These are phyloP conservation scores for Neopelma chrysocephalum DNA, from an alignment of 2,797 vertebrate species.

Conservation along the genomic window DNA sequence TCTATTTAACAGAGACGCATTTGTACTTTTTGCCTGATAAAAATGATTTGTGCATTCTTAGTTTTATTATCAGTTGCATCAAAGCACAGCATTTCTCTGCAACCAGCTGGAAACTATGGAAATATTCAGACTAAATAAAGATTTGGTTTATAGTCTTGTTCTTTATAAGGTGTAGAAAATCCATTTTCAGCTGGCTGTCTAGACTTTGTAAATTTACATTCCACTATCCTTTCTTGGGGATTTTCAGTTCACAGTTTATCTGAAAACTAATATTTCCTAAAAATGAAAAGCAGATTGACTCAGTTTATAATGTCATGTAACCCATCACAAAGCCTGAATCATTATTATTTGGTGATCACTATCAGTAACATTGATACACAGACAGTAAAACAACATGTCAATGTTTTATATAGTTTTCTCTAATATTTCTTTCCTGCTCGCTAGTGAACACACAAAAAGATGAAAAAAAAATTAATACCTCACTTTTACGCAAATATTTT, in stretches of 20 bases:
- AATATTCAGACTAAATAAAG: slow-evolving; percentile 42
- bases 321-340: neutral
- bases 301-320: slow-evolving; percentile 40
- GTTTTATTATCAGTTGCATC: slow-evolving; percentile 29
- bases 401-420: neutral
- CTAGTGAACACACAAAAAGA: neutral
- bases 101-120: slow-evolving; percentile 30
- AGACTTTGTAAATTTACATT: slow-evolving; percentile 43
- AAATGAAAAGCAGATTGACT: slow-evolving; percentile 63
- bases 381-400: slow-evolving; percentile 27
- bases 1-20: neutral
- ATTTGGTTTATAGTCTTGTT: slow-evolving; percentile 10
- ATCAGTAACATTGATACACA: slow-evolving; percentile 39
- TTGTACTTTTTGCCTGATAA: slow-evolving; percentile 1
- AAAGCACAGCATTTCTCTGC: slow-evolving; percentile 20
- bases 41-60: neutral
- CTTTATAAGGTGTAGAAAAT: slow-evolving; percentile 42
- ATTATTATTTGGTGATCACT: slow-evolving; percentile 50
- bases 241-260: slow-evolving; percentile 48
- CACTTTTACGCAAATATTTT: neutral
- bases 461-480: neutral
- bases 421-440: neutral
- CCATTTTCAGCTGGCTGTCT: slow-evolving; percentile 46
- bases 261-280: slow-evolving; percentile 64
- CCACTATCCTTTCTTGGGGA: neutral